Conservation (phyloP, 2,797 vertebrate genomes). For the Gymnopithys bicolor region DNA sequence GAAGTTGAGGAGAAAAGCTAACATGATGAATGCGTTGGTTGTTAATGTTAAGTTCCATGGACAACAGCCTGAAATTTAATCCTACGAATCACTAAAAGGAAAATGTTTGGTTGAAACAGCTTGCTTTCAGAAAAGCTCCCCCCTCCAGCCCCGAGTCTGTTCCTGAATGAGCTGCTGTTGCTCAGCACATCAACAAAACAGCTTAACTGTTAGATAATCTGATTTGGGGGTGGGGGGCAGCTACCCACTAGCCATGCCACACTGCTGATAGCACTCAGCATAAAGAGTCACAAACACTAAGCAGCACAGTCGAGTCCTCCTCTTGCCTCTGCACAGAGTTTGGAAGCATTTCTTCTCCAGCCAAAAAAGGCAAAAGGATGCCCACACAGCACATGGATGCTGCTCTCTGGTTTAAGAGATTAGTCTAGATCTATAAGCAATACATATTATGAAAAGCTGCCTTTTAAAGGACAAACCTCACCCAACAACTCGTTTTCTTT, state of each 20-base stretch:
- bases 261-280: slow-evolving; percentile 25
- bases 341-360: neutral
- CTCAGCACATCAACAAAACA: slow-evolving; percentile 43
- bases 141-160: neutral
- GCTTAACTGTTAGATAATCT: slow-evolving; percentile 64
- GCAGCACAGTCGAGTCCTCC: neutral
- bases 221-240: neutral
- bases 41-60: slow-evolving; percentile 10
- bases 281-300: neutral
- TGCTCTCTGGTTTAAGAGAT: neutral
- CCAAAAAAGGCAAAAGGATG: slow-evolving; percentile 24
- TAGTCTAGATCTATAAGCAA: neutral
- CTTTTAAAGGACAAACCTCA: neutral
- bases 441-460: neutral
- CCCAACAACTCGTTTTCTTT: neutral
- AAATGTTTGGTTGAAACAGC: slow-evolving; percentile 36
- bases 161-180: slow-evolving; percentile 29
- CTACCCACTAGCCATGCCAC: neutral
- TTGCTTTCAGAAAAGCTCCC: neutral
- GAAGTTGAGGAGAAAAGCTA: neutral
- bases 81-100: slow-evolving; percentile 8
- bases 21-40: neutral
- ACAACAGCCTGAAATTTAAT: slow-evolving; percentile 53
- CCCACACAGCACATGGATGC: neutral
- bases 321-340: neutral